Conservation (phyloP, 1,140 invertebrate species). For the Stegodyphus dumicola region DNA sequence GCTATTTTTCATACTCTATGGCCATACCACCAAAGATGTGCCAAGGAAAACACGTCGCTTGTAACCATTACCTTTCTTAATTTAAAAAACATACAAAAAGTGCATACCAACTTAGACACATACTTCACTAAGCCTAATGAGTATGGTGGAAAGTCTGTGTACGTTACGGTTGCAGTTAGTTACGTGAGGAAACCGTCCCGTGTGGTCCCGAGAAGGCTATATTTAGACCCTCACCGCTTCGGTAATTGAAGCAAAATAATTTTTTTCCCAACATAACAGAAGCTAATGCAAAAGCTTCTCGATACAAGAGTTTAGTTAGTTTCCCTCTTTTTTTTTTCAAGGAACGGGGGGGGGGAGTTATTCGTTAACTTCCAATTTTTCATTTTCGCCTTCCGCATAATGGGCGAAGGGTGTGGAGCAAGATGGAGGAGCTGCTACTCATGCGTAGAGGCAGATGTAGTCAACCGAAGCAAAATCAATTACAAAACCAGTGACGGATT, state of each 20-base stretch:
- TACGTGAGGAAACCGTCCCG: not conserved
- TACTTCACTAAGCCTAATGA: conserved; percentile 1
- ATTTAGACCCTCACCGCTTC: conserved; percentile 5
- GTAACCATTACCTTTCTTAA: conserved; percentile 4
- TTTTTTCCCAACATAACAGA: not conserved
- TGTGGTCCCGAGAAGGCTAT: conserved; percentile 16
- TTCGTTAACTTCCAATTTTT: not conserved
- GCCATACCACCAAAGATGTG: conserved; percentile 5
- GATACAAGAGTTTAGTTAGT: not conserved
- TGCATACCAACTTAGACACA: not conserved
- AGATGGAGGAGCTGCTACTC: too few species aligned
- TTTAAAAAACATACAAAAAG: conserved; percentile 15
- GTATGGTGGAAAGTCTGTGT: conserved; percentile 16
- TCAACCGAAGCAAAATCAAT: too few species aligned
- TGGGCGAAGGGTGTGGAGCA: not conserved
- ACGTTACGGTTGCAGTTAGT: conserved; percentile 9
- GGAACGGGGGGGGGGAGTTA: too few species aligned
- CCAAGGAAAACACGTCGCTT: conserved; percentile 16
- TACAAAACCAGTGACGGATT: too few species aligned
- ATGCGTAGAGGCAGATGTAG: too few species aligned
- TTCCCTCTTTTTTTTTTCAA: not conserved
- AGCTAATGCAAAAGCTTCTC: conserved; percentile 5
- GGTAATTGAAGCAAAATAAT: conserved; percentile 5
- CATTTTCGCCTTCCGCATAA: conserved; percentile 2
- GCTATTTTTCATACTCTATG: too few species aligned